These are phyloP conservation scores for Netta rufina DNA, from an alignment of 2,797 vertebrate species.

Conservation along the genomic window DNA sequence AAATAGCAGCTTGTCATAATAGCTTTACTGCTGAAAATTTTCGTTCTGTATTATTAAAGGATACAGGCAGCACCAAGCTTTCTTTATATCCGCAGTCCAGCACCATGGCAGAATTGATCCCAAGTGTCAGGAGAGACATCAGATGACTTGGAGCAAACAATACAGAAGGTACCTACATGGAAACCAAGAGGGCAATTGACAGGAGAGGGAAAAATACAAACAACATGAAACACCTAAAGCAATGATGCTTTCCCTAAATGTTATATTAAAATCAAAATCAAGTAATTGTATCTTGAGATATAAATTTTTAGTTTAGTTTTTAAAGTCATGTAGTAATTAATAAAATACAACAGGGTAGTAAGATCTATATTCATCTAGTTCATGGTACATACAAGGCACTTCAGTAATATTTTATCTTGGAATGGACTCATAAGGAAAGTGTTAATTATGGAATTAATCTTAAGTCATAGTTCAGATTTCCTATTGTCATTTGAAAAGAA, in stretches of 20 bases:
- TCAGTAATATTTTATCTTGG: not conserved
- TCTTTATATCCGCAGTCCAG: slow-evolving; percentile 96
- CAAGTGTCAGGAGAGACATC: slow-evolving; percentile 95
- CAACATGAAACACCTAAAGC: not conserved
- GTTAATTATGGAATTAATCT: not conserved
- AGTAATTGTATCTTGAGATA: not conserved
- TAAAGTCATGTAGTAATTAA: not conserved
- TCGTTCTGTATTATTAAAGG: slow-evolving; percentile 68
- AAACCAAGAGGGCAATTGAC: not conserved
- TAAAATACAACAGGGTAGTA: not conserved
- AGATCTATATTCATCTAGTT: not conserved
- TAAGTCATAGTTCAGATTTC: not conserved
- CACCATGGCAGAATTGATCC: slow-evolving; percentile 97
- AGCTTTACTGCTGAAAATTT: not conserved
- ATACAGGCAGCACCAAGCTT: slow-evolving; percentile 95
- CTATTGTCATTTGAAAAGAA: not conserved
- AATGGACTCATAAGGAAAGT: not conserved
- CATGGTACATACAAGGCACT: not conserved
- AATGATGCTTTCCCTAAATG: not conserved
- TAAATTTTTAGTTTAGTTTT: not conserved
- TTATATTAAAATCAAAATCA: not conserved
- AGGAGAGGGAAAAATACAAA: not conserved
- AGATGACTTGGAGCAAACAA: slow-evolving; percentile 95
- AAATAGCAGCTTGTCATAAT: fast-evolving
- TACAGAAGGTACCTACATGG: slow-evolving; percentile 91